Conservation (phyloP, 2,888 invertebrate species). For the Dorcus parallelipipedus region DNA sequence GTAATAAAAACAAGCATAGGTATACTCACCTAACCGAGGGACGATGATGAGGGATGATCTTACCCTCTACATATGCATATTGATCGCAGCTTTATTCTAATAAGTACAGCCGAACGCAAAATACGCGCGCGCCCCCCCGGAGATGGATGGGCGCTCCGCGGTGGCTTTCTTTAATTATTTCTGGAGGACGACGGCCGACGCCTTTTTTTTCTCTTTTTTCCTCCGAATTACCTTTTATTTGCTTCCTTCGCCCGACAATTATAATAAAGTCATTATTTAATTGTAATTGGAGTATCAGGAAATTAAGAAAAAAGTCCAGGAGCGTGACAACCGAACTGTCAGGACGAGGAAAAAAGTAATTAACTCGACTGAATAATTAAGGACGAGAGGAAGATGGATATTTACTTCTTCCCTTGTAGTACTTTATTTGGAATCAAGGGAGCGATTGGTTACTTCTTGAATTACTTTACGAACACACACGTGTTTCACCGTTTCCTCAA, state of each 20-base stretch:
- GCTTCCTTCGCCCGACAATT: background rate
- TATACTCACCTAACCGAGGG: conserved; percentile 15
- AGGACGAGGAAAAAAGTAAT: conserved; percentile 33
- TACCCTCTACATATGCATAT: conserved; percentile 23
- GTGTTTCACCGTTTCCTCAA: too few species aligned
- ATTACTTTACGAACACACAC: too few species aligned
- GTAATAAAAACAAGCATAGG: conserved; percentile 27
- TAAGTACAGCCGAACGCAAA: conserved; percentile 6
- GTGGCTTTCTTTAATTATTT: background rate
- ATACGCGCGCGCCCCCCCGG: background rate
- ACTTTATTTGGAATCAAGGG: conserved; percentile 17
- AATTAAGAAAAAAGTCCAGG: conserved; percentile 26
- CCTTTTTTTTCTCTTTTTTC: background rate
- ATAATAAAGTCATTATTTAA: conserved; percentile 9
- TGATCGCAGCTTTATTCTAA: conserved; percentile 23
- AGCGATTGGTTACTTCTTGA: background rate
- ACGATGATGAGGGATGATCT: conserved; percentile 17
- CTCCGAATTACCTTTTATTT: background rate
- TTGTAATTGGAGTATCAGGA: conserved; percentile 36
- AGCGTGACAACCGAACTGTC: conserved; percentile 30
- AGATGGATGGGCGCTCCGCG: too few species aligned
- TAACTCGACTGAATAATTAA: conserved; percentile 34
- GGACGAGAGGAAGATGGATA: conserved; percentile 22
- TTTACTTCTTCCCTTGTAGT: background rate
- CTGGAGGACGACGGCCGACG: background rate